Conservation (phyloP, 2,888 invertebrate genomes). For the Nemurella pictetii region DNA sequence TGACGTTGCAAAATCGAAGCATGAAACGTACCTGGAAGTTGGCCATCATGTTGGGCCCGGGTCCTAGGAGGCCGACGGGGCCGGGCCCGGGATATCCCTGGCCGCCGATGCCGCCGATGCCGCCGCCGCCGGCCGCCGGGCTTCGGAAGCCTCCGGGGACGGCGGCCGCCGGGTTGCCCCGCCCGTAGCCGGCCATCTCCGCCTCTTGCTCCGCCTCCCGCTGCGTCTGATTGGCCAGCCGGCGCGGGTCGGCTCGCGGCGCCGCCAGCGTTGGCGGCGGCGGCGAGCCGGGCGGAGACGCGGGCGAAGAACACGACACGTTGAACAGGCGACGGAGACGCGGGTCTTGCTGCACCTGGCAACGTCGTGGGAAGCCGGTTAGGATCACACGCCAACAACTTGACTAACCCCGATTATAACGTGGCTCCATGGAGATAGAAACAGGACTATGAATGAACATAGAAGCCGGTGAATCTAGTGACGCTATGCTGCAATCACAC, state of each 20-base stretch:
- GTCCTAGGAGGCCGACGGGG: too few species aligned
- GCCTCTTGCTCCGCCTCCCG: conserved; percentile 43
- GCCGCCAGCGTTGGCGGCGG: neutral
- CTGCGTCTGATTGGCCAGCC: conserved; percentile 56
- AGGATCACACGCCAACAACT: too few species aligned
- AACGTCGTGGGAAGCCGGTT: too few species aligned
- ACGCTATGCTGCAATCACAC: too few species aligned
- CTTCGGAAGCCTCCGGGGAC: neutral
- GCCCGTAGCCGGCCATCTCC: too few species aligned
- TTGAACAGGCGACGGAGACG: conserved; percentile 75
- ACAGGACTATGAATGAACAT: too few species aligned
- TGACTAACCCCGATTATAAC: too few species aligned
- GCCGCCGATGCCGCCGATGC: too few species aligned
- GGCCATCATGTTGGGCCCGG: conserved; percentile 13
- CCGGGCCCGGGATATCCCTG: too few species aligned
- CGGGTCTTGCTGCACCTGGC: conserved; percentile 62
- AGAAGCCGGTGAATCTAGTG: too few species aligned
- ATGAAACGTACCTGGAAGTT: conserved; percentile 10
- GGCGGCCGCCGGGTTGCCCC: neutral
- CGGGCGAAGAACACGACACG: conserved; percentile 63
- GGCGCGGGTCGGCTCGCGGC: conserved; percentile 57
- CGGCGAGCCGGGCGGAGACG: conserved; percentile 53
- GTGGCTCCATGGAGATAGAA: too few species aligned
- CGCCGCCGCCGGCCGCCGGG: neutral
- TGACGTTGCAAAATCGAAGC: too few species aligned